Evolutionary conservation across 2,113 vertebrate species (phyloP).

Genomic region (Globicephala melas): DNA sequence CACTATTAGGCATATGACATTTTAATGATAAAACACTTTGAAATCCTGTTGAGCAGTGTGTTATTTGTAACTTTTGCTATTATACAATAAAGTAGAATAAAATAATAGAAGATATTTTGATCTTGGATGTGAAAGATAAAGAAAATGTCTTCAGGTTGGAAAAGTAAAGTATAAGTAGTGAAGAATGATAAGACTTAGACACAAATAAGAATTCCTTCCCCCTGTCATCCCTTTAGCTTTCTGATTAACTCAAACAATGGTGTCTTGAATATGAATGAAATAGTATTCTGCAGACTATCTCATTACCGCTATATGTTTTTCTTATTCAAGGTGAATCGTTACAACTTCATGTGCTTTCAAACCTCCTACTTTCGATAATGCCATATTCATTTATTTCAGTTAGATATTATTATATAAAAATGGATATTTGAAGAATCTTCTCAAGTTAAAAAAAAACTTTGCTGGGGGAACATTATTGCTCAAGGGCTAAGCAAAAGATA

Average conservation of each 20-base stretch:
- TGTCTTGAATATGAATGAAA: background rate
- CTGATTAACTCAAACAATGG: background rate
- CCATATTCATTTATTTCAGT: conserved; percentile 24
- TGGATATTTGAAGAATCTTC: background rate
- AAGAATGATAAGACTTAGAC: background rate
- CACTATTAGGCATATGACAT: background rate
- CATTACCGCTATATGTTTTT: background rate
- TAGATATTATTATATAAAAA: background rate
- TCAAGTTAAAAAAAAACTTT: background rate
- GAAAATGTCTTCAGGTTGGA: background rate
- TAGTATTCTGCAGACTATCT: background rate
- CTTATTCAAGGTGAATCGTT: background rate
- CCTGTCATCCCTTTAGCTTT: background rate
- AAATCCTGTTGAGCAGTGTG: background rate
- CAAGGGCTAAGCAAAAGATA: background rate
- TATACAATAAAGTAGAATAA: background rate
- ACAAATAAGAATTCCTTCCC: background rate
- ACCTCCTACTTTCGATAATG: background rate
- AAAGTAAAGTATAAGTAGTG: background rate
- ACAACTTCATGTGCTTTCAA: conserved; percentile 13
- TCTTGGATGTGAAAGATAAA: background rate
- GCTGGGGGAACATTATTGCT: background rate
- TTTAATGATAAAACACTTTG: background rate
- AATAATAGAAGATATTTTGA: background rate
- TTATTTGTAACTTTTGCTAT: background rate